Conservation (phyloP, 2,888 invertebrate genomes). For the Diarsia mendica region DNA sequence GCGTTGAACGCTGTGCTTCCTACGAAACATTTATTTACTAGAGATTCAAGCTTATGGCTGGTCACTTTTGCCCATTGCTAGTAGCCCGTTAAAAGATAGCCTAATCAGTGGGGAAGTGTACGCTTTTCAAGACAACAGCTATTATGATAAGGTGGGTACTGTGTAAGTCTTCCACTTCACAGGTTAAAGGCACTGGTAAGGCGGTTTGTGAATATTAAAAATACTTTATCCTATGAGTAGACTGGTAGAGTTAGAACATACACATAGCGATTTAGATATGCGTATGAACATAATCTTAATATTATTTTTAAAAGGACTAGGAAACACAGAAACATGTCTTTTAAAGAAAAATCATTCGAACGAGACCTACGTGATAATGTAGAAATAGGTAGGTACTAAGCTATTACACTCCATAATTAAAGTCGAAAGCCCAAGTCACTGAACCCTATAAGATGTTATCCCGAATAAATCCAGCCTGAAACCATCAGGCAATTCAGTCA, state of each 20-base stretch:
- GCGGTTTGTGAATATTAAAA: conserved; percentile 15
- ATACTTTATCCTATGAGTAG: conserved; percentile 2
- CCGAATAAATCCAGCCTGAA: conserved; percentile 11
- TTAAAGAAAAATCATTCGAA: conserved; percentile 5
- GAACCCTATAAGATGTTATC: not conserved
- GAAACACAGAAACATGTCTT: conserved; percentile 27
- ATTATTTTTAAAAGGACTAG: conserved; percentile 52
- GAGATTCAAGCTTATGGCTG: not conserved
- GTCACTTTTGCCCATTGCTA: conserved; percentile 28
- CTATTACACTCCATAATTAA: not conserved
- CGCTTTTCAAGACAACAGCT: not conserved
- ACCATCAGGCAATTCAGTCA: not conserved
- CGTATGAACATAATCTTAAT: conserved; percentile 33
- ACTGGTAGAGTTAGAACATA: not conserved
- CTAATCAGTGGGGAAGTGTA: not conserved
- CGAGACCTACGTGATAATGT: not conserved
- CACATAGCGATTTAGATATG: not conserved
- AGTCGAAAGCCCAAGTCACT: conserved; percentile 10
- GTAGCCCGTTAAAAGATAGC: not conserved
- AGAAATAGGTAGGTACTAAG: not conserved
- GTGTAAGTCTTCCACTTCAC: conserved; percentile 7
- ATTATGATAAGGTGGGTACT: not conserved
- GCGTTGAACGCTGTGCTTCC: not conserved
- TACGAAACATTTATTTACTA: not conserved
- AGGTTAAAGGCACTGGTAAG: conserved; percentile 40